Evolutionary conservation across 2,113 vertebrate species (phyloP).

Genomic region (Cynocephalus volans): DNA sequence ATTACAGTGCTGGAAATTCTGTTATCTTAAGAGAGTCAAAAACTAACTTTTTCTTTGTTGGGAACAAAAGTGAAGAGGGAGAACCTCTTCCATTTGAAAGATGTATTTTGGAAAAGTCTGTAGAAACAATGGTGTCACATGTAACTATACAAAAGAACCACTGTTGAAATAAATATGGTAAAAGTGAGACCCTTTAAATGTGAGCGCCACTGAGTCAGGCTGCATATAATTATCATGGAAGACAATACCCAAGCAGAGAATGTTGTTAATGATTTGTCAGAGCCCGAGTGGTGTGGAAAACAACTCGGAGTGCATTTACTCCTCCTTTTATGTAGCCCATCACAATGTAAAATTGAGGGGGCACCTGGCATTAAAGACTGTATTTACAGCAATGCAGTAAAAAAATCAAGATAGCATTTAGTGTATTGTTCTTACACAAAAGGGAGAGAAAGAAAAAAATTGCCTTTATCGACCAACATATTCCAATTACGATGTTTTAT

Average conservation of each 20-base stretch:
- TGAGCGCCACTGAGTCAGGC: slow-evolving; percentile 80
- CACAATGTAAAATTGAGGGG: slow-evolving; percentile 80
- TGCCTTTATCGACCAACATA: slow-evolving; percentile 85
- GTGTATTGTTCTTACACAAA: slow-evolving; percentile 80
- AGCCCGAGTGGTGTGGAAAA: slow-evolving; percentile 74
- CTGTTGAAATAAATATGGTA: slow-evolving; percentile 44
- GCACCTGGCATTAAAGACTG: slow-evolving; percentile 77
- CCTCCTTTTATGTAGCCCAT: slow-evolving; percentile 80
- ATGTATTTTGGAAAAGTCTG: slow-evolving; percentile 56
- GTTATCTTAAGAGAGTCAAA: not conserved
- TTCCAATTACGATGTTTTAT: slow-evolving; percentile 87
- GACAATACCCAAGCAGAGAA: slow-evolving; percentile 72
- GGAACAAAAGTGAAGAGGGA: not conserved
- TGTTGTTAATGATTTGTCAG: slow-evolving; percentile 66
- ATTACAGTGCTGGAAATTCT: not conserved
- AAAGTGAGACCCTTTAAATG: slow-evolving; percentile 67
- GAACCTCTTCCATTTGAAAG: slow-evolving; percentile 57
- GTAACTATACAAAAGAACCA: slow-evolving; percentile 51
- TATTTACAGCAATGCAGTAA: slow-evolving; percentile 85
- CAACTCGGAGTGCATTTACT: slow-evolving; percentile 68
- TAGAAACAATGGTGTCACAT: slow-evolving; percentile 54
- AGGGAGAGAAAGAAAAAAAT: slow-evolving; percentile 83
- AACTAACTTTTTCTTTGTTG: slow-evolving; percentile 35
- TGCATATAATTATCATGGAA: slow-evolving; percentile 80
- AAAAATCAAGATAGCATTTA: slow-evolving; percentile 85